phyloP scores from a whole-genome alignment of 2,113 vertebrate species.

The Paedocypris sp. region DNA sequence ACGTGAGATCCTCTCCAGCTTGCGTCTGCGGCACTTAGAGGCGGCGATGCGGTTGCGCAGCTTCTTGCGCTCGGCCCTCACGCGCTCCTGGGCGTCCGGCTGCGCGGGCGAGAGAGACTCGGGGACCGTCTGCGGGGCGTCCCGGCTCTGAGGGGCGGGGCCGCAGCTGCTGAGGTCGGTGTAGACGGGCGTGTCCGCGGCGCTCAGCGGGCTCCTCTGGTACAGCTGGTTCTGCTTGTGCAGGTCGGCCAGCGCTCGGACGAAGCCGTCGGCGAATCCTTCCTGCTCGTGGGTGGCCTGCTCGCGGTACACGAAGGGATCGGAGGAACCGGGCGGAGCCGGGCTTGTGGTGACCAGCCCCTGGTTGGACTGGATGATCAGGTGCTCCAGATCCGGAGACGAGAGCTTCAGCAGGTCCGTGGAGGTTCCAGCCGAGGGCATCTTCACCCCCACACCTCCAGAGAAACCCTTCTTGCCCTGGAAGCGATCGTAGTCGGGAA shows the following conservation, averaged over 20 bases:
- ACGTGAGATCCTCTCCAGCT: constrained; percentile 65
- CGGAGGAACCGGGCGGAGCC: constrained; percentile 28
- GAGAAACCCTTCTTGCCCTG: constrained; percentile 50
- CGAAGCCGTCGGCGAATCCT: constrained; percentile 62
- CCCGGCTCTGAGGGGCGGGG: constrained; percentile 39
- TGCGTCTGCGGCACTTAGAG: constrained; percentile 66
- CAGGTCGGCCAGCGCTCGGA: constrained; percentile 62
- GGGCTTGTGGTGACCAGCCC: constrained; percentile 43
- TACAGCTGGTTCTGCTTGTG: constrained; percentile 66
- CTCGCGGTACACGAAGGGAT: constrained; percentile 54
- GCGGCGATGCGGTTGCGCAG: constrained; percentile 67
- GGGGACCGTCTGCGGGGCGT: constrained; percentile 62
- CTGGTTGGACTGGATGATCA: constrained; percentile 48
- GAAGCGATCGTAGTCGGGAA: constrained; percentile 54
- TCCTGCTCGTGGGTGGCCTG: constrained; percentile 63
- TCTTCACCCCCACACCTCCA: constrained; percentile 38
- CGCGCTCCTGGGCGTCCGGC: constrained; percentile 62
- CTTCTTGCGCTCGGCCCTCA: constrained; percentile 67
- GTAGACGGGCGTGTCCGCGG: constrained; percentile 54
- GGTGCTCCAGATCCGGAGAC: constrained; percentile 44
- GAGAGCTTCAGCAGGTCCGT: constrained; percentile 43
- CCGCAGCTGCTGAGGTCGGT: constrained; percentile 58
- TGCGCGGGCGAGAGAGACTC: constrained; percentile 63
- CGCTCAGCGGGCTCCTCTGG: constrained; percentile 41
- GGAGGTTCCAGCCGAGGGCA: constrained; percentile 37